Percentiles rank a stretch among this genome's conserved stretches.
Evolutionary conservation across 1,140 invertebrate species (phyloP).

Genomic region (Andricus grossulariae): DNA sequence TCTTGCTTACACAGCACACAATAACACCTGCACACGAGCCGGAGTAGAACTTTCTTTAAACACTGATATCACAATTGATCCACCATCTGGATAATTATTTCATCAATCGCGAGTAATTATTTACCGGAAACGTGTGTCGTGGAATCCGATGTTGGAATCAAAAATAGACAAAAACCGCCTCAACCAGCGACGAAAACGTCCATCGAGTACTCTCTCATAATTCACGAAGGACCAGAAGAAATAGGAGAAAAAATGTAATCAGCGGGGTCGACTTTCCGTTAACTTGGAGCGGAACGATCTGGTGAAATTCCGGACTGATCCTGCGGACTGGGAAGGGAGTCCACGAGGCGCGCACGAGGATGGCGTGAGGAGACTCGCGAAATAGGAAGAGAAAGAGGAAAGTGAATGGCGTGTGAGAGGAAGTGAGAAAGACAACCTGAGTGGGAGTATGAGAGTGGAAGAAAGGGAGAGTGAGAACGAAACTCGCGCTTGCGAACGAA

Average conservation of each 20-base stretch:
- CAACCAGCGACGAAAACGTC: conserved; percentile 15
- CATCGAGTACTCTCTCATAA: conserved; percentile 17
- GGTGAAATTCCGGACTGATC: conserved; percentile 22
- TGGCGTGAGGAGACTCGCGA: conserved; percentile 45
- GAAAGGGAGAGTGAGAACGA: conserved; percentile 51
- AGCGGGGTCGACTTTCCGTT: conserved; percentile 20
- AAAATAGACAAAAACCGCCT: conserved; percentile 7
- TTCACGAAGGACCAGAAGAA: conserved; percentile 31
- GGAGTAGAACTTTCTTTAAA: neutral
- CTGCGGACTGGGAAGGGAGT: conserved; percentile 53
- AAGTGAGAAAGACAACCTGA: conserved; percentile 34
- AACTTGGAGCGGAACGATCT: conserved; percentile 25
- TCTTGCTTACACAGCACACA: neutral
- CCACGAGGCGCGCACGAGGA: conserved; percentile 66
- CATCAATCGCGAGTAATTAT: neutral
- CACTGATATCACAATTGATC: neutral
- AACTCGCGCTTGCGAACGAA: conserved; percentile 64
- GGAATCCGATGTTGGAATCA: neutral
- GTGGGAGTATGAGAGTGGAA: conserved; percentile 16
- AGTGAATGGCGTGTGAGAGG: conserved; percentile 2
- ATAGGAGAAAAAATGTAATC: conserved; percentile 25
- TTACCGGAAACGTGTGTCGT: neutral
- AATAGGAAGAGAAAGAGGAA: conserved; percentile 42
- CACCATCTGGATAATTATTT: neutral
- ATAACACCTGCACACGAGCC: neutral